Evolutionary conservation across 2,888 invertebrate species (phyloP).

Genomic region (Papilio demoleus): DNA sequence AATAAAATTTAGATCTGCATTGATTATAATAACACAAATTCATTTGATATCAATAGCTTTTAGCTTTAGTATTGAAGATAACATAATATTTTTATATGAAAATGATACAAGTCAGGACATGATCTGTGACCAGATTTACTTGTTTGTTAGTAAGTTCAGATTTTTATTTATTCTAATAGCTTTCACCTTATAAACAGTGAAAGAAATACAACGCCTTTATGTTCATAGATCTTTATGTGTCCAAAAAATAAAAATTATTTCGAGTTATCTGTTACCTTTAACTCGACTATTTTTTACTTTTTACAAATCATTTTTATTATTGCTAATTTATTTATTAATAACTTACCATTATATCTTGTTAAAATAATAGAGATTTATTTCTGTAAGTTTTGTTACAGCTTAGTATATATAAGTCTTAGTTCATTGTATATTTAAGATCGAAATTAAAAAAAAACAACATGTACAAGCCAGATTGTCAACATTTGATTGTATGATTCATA

Average conservation of each 20-base stretch:
- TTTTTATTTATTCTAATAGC: no score
- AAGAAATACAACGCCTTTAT: no score
- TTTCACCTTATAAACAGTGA: no score
- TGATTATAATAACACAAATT: background rate
- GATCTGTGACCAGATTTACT: no score
- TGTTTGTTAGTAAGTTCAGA: no score
- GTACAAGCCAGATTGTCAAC: no score
- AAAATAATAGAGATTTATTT: background rate
- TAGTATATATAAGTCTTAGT: background rate
- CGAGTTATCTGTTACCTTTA: background rate
- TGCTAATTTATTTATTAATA: background rate
- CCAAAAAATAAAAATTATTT: background rate
- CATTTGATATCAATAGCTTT: no score
- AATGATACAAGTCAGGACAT: no score
- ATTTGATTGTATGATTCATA: background rate
- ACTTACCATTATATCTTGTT: background rate
- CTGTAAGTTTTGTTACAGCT: background rate
- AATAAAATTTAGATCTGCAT: slow-evolving; percentile 1
- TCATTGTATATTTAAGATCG: background rate
- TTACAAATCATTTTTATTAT: background rate
- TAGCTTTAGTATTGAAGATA: no score
- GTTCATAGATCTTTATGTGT: no score
- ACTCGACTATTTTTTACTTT: background rate
- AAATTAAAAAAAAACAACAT: background rate
- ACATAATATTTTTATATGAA: no score